Conservation (phyloP, 2,888 invertebrate species). For the Lysandra coridon region DNA sequence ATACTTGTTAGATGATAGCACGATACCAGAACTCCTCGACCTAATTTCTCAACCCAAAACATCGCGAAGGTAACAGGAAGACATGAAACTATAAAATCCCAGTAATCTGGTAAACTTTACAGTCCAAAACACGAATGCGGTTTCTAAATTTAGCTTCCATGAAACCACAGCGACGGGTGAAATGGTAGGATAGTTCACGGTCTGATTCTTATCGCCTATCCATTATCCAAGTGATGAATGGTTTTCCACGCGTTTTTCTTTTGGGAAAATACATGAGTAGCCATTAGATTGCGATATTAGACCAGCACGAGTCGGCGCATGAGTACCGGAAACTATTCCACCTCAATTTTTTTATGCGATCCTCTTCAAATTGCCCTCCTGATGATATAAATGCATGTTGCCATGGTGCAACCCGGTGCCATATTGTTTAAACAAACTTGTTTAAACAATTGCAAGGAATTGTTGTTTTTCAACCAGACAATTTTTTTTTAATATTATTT, state of each 20-base stretch:
- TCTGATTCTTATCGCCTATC: conserved; percentile 15
- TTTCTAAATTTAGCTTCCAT: conserved; percentile 7
- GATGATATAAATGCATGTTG: too few relatives aligned
- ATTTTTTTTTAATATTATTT: too few relatives aligned
- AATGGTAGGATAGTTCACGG: not conserved
- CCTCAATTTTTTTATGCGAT: too few relatives aligned
- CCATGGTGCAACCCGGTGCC: too few relatives aligned
- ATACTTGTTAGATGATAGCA: not conserved
- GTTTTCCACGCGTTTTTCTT: not conserved
- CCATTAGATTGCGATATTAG: not conserved
- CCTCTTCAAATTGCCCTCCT: too few relatives aligned
- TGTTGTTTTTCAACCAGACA: too few relatives aligned
- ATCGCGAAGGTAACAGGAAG: not conserved
- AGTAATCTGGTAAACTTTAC: not conserved
- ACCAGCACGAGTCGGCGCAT: too few relatives aligned
- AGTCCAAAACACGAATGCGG: conserved; percentile 11
- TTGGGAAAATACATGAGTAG: not conserved
- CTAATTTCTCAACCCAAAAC: not conserved
- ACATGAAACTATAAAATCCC: not conserved
- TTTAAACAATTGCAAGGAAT: too few relatives aligned
- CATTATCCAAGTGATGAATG: conserved; percentile 4
- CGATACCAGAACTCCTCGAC: too few relatives aligned
- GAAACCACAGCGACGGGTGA: not conserved
- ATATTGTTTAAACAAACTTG: too few relatives aligned
- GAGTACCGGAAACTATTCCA: too few relatives aligned